Base-by-base conservation (phyloP, 1,140 invertebrate genomes). In the Branchinecta lynchi region DNA sequence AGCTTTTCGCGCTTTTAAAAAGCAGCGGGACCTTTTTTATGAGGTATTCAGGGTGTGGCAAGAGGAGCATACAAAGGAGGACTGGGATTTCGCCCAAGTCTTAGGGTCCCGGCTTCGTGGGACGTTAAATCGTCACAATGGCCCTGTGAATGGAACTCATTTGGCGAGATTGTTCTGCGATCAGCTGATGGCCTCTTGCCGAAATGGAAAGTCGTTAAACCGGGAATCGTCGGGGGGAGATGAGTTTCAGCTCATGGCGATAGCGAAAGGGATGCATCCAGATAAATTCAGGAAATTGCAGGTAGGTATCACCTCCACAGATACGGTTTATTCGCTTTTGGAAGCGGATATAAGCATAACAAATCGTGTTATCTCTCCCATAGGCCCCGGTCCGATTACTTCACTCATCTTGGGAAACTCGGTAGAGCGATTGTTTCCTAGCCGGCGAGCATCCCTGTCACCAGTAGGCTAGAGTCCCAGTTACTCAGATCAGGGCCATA, bases 21-120 rank as follows among this genome's bases (percentile, higher is more conserved):
- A 60, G 51, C 51, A 60, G 17, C 12, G 51, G 51, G 51, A 60
- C 17, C 51, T 60, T 60, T 60, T 60, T 60, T 60, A 60, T 6
- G 51, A 60, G 17, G 51, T 60, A 20, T 60, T 15, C 17, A 12
- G 51, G 12, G 51, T 60, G 17, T 60, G 51, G 51, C 12, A 60
- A 20, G 51, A 60, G 51, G 51, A 60, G 12, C 51, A 60, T 60
- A 60, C 17, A 20, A 60, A 60, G 17, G 51, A 60, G 12, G 51
- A 60, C 51, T 60, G 51, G 51, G 51, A 60, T 20, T 60, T 60
- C 17, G 51, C 12, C 51, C 51, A 60, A 60, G 51, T 60, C 17
- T 20, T 60, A 12, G 51, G 51, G 12, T 60, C 51, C 12, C 51
- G 51, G 12, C 12, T 60, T 60, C 12, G 51, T 15, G 51, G 51